Percentiles rank a stretch among this genome's conserved stretches.
Conservation (phyloP, 2,888 invertebrate species). For the Macrophya annulata region DNA sequence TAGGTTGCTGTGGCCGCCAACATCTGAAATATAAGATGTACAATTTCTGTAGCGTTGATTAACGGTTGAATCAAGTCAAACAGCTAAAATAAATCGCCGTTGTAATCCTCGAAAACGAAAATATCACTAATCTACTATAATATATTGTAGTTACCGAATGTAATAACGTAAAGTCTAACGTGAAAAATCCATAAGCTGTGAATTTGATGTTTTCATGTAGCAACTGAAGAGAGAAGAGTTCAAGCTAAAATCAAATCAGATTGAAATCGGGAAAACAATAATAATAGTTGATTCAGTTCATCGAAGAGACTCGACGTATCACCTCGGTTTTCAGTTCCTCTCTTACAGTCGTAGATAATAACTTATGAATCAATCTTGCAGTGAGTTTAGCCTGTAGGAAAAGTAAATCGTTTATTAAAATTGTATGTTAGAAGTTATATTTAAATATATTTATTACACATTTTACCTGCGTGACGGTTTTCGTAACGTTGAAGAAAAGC, state of each 20-base stretch:
- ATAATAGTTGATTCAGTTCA: neutral
- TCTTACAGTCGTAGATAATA: neutral
- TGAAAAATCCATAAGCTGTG: constrained; percentile 22
- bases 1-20: constrained; percentile 7
- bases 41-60: too few species aligned
- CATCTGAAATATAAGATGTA: constrained; percentile 35
- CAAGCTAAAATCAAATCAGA: constrained; percentile 1
- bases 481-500: neutral
- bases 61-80: too few species aligned
- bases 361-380: constrained; percentile 2
- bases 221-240: constrained; percentile 10
- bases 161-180: constrained; percentile 27
- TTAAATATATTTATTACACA: neutral
- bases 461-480: neutral
- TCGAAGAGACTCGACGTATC: neutral
- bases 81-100: neutral
- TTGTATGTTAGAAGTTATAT: neutral
- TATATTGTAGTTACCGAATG: constrained; percentile 6
- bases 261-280: neutral
- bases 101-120: neutral
- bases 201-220: constrained; percentile 33
- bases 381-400: constrained; percentile 15
- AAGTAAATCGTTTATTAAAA: neutral
- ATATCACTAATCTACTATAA: neutral
- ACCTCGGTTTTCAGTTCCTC: constrained; percentile 25